Evolutionary conservation across 2,888 invertebrate genomes (phyloP).

Genomic region (Drosophila recens): DNA sequence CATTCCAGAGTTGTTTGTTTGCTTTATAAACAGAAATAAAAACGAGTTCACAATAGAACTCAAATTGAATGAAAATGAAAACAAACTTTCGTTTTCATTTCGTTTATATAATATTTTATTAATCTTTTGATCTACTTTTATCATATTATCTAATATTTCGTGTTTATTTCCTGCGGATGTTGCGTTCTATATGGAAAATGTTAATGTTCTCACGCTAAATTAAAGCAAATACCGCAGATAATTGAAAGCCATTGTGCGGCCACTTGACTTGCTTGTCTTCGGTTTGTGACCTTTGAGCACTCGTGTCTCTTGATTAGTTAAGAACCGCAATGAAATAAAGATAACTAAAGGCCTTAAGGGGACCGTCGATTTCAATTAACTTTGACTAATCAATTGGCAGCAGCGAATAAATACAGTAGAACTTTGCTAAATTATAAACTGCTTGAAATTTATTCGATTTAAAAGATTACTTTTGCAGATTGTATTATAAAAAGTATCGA

Average conservation of each 20-base stretch:
- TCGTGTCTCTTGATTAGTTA: conserved; percentile 35
- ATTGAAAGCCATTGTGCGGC: conserved; percentile 47
- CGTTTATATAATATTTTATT: not conserved
- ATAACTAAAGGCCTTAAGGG: conserved; percentile 11
- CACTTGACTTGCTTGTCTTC: conserved; percentile 21
- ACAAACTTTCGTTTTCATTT: conserved; percentile 46
- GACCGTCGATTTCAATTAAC: conserved; percentile 25
- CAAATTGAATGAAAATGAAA: conserved; percentile 44
- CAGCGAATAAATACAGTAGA: not conserved
- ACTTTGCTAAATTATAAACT: not conserved
- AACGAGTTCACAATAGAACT: conserved; percentile 35
- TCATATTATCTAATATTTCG: conserved; percentile 19
- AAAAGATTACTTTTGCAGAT: no score
- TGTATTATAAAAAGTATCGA: no score
- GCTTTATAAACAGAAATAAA: conserved; percentile 10
- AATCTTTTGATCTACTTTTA: conserved; percentile 10
- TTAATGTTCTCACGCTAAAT: conserved; percentile 33
- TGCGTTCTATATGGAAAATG: not conserved
- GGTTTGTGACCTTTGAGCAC: conserved; percentile 18
- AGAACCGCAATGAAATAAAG: not conserved
- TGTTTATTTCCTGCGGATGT: conserved; percentile 33
- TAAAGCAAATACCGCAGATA: conserved; percentile 28
- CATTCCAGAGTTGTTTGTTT: conserved; percentile 20
- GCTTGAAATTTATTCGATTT: not conserved
- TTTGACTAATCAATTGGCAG: conserved; percentile 12